These are phyloP conservation scores for Mionectes macconnelli DNA, from an alignment of 2,113 vertebrate species.

Conservation along the genomic window DNA sequence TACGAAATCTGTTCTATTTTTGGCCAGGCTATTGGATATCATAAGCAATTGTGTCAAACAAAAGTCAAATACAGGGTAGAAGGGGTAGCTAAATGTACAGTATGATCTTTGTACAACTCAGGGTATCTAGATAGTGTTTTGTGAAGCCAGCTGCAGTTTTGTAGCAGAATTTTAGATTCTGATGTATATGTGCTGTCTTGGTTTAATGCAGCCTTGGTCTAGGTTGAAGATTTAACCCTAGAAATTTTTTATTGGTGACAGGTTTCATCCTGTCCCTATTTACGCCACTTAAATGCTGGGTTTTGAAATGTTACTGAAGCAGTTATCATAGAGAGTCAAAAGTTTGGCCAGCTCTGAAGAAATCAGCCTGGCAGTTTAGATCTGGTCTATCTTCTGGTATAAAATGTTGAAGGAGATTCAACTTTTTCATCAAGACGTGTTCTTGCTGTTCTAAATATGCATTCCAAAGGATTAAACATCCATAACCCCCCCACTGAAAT, in stretches of 20 bases:
- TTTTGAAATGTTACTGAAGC: background rate
- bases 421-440: background rate
- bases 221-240: background rate
- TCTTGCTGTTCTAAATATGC: background rate
- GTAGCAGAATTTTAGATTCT: background rate
- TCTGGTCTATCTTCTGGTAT: background rate
- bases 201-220: background rate
- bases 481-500: background rate
- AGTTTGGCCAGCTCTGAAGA: background rate
- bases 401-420: background rate
- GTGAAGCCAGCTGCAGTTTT: background rate
- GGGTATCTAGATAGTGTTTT: background rate
- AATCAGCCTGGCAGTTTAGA: background rate
- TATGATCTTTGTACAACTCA: background rate
- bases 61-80: constrained; percentile 1
- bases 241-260: background rate
- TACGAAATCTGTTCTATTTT: background rate
- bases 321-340: background rate
- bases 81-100: background rate
- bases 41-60: background rate
- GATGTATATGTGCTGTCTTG: background rate
- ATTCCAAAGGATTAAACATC: background rate
- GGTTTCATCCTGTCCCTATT: background rate
- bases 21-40: background rate
- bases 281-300: background rate